Conservation (phyloP, 2,888 invertebrate genomes). For the Troides aeacus region DNA sequence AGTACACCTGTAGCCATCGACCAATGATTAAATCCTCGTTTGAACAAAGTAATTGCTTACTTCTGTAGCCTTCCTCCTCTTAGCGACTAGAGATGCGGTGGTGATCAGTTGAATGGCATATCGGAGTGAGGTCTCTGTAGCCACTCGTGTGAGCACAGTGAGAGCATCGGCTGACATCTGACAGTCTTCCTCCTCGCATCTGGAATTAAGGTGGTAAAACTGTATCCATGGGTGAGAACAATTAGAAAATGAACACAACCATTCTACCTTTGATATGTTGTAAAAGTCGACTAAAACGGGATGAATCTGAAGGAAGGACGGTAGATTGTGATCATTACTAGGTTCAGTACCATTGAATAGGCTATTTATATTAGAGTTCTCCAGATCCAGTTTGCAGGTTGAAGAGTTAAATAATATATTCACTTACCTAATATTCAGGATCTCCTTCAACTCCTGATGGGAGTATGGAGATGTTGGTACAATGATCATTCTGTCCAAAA, state of each 20-base stretch:
- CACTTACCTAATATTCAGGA: conserved; percentile 88
- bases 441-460: conserved; percentile 93
- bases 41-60: conserved; percentile 56
- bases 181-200: conserved; percentile 99
- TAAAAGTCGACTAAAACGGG: no score
- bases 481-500: conserved; percentile 96
- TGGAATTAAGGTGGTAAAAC: conserved; percentile 41
- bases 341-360: no score
- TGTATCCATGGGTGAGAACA: no score
- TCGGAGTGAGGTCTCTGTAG: conserved; percentile 94
- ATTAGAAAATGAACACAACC: no score
- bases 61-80: conserved; percentile 92
- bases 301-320: no score
- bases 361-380: no score
- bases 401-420: no score
- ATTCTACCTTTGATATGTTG: no score
- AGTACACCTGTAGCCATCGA: no score
- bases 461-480: conserved; percentile 94
- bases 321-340: no score
- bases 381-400: no score
- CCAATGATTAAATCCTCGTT: no score
- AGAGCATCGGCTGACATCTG: conserved; percentile 95
- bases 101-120: conserved; percentile 99
- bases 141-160: conserved; percentile 94
- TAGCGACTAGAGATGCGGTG: conserved; percentile 95